Conservation (phyloP, 2,888 invertebrate species). For the Bembecia ichneumoniformis region DNA sequence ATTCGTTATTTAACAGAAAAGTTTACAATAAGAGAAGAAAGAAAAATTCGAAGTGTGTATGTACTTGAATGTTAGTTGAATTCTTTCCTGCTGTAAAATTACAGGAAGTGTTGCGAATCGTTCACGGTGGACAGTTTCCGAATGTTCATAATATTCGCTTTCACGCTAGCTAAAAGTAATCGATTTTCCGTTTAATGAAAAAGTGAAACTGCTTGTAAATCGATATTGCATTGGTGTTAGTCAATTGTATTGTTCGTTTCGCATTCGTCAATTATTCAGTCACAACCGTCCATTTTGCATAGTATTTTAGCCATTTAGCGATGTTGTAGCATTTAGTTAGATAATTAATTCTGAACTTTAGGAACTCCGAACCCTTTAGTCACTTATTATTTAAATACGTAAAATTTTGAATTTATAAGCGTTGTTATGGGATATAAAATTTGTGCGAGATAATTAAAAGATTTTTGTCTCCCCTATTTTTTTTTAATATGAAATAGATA, state of each 20-base stretch:
- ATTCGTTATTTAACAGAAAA: no score
- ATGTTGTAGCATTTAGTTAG: no score
- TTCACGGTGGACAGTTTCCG: conserved; percentile 22
- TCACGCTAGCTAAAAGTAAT: conserved; percentile 43
- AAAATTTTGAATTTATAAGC: no score
- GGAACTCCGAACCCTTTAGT: no score
- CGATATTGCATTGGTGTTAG: background rate
- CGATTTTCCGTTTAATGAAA: conserved; percentile 37
- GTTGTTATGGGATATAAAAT: no score
- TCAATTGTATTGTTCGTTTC: background rate
- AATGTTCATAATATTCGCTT: conserved; percentile 23
- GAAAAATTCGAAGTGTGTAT: background rate
- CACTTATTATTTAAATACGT: no score
- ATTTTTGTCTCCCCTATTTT: no score
- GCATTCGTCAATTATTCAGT: background rate
- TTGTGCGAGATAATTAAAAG: no score
- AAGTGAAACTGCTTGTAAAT: conserved; percentile 29
- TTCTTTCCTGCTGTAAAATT: background rate
- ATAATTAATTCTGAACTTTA: no score
- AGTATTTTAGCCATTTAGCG: no score
- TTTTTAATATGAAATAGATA: no score
- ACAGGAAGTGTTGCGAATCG: conserved; percentile 24
- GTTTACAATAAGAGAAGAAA: background rate
- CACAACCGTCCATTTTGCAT: no score
- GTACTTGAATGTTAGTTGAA: background rate